Base-by-base conservation (phyloP, 2,113 vertebrate species). In the human (Homo sapiens) region DNA sequence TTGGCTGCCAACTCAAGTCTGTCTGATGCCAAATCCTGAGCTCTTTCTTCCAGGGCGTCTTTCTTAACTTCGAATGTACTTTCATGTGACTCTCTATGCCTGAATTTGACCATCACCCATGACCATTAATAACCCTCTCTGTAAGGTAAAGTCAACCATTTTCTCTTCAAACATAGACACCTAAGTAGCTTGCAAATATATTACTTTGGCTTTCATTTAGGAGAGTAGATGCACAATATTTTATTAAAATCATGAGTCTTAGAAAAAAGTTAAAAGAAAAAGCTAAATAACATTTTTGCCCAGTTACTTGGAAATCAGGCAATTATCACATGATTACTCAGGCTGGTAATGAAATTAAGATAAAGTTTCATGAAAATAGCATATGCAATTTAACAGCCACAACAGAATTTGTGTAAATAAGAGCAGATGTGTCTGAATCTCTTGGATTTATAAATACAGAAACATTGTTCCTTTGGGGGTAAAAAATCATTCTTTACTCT, bases 311-410 rank as follows among this genome's bases (percentile, higher is more conserved):
- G 75, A 97, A 97, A 97, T 98, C 70, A 96, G 87, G 92, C 92
- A 96, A 94, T 92, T 95, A 93, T 96, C 93, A 97, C 80, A 97
- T 89, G 96, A 96, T 97, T 97, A 86, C 81, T 96, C 90, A 97
- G 92, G 83, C 92, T 98, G 93, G 97, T 97, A 97, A 98, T 97
- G 70, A 97, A 98, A 98, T 98, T 98, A 96, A 97, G 97, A 97
- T 93, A 96, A 87, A 96, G 89, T 97, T 98, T 98, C 96, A 97
- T 96, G 92, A 97, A 98, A 98, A 98, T 95, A 98, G 97, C 96
- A 98, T 98, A 97, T 98, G 96, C 52, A 97, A 97, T 96, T 97
- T 98, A 95, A 90, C 76, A 98, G 97, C 52, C 64, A 0, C 88
- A 95, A 76, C 80, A 96, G 97, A 95, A 97, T 78, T 87, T 93